Evolutionary conservation across 1,140 invertebrate genomes (phyloP), one percentile per base, ranked within the genome.

Genomic region (Lepidurus couesii): DNA sequence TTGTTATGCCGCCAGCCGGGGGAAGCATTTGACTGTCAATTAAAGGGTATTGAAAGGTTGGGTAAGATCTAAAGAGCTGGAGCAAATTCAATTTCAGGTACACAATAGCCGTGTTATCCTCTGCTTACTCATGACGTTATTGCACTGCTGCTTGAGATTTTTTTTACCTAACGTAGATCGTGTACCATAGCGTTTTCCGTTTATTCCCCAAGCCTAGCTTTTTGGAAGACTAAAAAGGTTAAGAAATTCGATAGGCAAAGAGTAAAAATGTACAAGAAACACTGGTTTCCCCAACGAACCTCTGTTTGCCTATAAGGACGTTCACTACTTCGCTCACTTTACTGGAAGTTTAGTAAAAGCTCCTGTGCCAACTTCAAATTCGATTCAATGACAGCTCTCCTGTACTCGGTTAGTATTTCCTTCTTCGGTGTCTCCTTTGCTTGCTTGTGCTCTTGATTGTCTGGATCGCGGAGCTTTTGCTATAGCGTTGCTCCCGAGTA

Each of bases 21-120:
- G n/a, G 53, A 65, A 21, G 53, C 53, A 9, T 21, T 65, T 65
- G 16, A 65, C 16, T 65, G 53, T 65, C 53, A 65, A 65, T 65
- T 65, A 65, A 65, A 65, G 21, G 13, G 53, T 21, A 65, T 65
- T 65, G 53, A 65, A 65, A 65, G 53, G 53, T 65, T 21, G 53
- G 13, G 53, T 65, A 65, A 65, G 53, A 65, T 65, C 53, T 65
- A 65, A 65, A 65, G n/a, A 65, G 53, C 53, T 65, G 53, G 53
- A 65, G 53, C 53, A 65, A 21, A 65, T 65, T 65, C 53, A 65
- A 65, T 65, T 21, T 65, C 53, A 65, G 53, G 53, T 65, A 16
- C 53, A 65, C 53, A 65, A 65, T 13, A 65, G 53, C 53, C 21
- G 53, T 65, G 53, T 21, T 34, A 65, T 21, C 53, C 53, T 65